Evolutionary conservation across 1,140 invertebrate genomes (phyloP).

Genomic region (Thaumetopoea pityocampa): DNA sequence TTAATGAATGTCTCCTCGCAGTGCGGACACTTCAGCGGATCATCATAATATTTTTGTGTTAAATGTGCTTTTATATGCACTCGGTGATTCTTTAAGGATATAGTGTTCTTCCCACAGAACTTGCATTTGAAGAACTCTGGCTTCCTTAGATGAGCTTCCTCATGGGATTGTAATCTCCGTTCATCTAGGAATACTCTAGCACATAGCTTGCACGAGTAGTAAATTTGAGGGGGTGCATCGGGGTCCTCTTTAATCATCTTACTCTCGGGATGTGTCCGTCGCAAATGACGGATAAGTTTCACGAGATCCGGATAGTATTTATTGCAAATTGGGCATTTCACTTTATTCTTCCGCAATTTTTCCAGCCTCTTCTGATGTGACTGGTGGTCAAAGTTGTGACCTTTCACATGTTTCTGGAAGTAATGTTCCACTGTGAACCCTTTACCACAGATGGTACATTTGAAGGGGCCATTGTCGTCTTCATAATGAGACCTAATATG

Average conservation of each 20-base stretch:
- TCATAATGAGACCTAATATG: conserved; percentile 64
- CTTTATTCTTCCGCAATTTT: conserved; percentile 56
- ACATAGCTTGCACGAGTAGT: conserved; percentile 63
- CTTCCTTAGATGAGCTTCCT: conserved; percentile 60
- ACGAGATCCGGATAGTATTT: conserved; percentile 57
- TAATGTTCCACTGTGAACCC: conserved; percentile 58
- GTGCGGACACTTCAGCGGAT: conserved; percentile 57
- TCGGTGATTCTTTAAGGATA: conserved; percentile 58
- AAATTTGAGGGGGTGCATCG: conserved; percentile 49
- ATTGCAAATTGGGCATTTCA: conserved; percentile 66
- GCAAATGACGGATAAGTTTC: conserved; percentile 62
- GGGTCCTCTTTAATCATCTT: conserved; percentile 73
- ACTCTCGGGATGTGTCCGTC: conserved; percentile 61
- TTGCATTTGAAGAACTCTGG: conserved; percentile 67
- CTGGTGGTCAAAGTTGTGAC: conserved; percentile 64
- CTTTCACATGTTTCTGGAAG: conserved; percentile 54
- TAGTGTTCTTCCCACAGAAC: conserved; percentile 66
- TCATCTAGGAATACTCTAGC: conserved; percentile 65
- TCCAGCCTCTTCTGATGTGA: conserved; percentile 59
- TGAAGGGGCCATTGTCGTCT: conserved; percentile 56
- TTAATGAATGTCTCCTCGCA: conserved; percentile 58
- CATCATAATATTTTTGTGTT: conserved; percentile 53
- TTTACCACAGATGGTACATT: conserved; percentile 63
- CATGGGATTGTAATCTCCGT: conserved; percentile 50
- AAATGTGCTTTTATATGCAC: conserved; percentile 65